phyloP scores from a whole-genome alignment of 2,888 invertebrate species.

The Caenorhabditis sp. region DNA sequence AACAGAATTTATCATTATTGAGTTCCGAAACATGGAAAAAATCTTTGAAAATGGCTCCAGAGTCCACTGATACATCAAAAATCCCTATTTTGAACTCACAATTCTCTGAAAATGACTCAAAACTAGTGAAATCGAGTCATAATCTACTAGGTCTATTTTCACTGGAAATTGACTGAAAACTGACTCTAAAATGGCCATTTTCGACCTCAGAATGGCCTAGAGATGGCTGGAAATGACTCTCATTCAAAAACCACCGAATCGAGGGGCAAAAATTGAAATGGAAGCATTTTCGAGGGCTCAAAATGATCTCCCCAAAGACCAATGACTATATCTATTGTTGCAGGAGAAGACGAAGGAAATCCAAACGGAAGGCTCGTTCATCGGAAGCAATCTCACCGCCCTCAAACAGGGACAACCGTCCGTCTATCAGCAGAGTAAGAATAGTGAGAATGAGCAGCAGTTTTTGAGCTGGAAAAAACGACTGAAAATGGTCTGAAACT shows the following conservation, averaged over 20 bases:
- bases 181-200: not conserved
- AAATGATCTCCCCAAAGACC: not conserved
- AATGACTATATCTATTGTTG: not conserved
- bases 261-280: too few species aligned
- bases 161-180: not conserved
- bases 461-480: not conserved
- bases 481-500: too few species aligned
- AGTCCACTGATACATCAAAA: too few species aligned
- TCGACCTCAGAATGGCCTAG: not conserved
- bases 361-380: conserved; percentile 65
- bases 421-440: not conserved
- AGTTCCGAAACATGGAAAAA: not conserved
- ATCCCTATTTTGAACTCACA: too few species aligned
- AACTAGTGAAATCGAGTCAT: not conserved
- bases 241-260: not conserved
- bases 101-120: not conserved
- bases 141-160: not conserved
- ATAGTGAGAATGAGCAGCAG: not conserved
- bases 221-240: not conserved
- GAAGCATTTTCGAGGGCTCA: too few species aligned
- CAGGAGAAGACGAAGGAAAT: conserved; percentile 64
- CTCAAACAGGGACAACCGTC: conserved; percentile 56
- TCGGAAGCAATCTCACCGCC: conserved; percentile 57
- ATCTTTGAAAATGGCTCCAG: not conserved
- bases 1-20: not conserved